Conservation (phyloP, 1,140 invertebrate genomes). For the Pseudomyrmex cubaensis region DNA sequence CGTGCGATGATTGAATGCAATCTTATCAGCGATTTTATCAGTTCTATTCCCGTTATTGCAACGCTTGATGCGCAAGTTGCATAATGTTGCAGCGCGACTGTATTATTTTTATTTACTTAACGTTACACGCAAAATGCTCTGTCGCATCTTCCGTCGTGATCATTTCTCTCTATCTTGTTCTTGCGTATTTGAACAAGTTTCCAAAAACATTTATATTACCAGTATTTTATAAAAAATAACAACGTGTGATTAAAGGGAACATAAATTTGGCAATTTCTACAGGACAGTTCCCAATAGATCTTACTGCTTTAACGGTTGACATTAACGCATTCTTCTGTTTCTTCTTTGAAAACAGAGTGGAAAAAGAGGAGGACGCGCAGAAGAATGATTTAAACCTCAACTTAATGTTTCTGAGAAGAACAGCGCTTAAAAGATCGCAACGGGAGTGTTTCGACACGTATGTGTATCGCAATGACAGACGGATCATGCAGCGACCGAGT, state of each 20-base stretch:
- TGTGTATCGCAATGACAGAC: not conserved
- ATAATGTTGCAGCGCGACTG: not conserved
- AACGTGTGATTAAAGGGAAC: no score
- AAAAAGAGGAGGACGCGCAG: not conserved
- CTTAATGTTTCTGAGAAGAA: constrained; percentile 36
- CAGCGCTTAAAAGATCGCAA: not conserved
- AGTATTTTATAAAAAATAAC: no score
- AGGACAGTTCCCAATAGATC: not conserved
- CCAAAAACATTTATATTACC: no score
- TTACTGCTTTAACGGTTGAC: not conserved
- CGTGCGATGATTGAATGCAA: not conserved
- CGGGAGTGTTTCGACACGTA: not conserved
- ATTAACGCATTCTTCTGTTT: not conserved
- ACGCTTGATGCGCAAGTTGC: constrained; percentile 3
- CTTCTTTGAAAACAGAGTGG: not conserved
- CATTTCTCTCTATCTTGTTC: no score
- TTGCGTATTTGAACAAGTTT: no score
- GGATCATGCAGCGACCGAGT: not conserved
- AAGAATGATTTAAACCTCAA: not conserved
- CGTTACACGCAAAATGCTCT: not conserved
- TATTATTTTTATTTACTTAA: not conserved
- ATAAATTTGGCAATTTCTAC: no score
- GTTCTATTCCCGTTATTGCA: constrained; percentile 14
- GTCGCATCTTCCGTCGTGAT: not conserved
- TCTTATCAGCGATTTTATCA: constrained; percentile 27